Evolutionary conservation across 53 echinoderm and acorn worm genomes (phyloP).

Genomic region (Crossaster papposus): DNA sequence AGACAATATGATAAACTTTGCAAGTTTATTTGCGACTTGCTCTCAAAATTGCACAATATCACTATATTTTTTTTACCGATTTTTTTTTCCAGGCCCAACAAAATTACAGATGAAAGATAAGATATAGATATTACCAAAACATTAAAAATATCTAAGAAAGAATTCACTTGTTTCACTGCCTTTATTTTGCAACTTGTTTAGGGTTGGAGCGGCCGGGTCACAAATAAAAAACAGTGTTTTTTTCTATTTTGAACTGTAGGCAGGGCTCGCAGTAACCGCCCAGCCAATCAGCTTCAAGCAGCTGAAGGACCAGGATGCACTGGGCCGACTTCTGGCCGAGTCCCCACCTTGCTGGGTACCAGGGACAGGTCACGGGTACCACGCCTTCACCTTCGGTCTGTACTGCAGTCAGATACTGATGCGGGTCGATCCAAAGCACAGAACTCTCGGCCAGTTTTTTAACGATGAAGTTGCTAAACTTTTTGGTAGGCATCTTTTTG

Average conservation of each 20-base stretch:
- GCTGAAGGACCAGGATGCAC: constrained; percentile 64
- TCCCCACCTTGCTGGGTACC: constrained; percentile 66
- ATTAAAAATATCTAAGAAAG: too few species aligned
- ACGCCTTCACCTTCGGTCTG: constrained; percentile 70
- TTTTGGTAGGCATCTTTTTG: constrained; percentile 54
- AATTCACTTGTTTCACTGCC: too few species aligned
- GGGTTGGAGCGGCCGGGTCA: too few species aligned
- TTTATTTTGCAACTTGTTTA: too few species aligned
- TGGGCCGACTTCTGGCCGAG: constrained; percentile 63
- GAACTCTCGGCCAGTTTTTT: constrained; percentile 77
- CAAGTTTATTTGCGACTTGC: too few species aligned
- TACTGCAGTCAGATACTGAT: constrained; percentile 69
- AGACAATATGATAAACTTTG: too few species aligned
- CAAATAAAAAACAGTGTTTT: not conserved
- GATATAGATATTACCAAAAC: too few species aligned
- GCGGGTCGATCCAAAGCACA: constrained; percentile 60
- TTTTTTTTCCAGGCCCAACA: too few species aligned
- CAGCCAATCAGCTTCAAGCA: constrained; percentile 57
- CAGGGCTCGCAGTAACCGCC: constrained; percentile 64
- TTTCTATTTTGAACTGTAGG: constrained; percentile 34
- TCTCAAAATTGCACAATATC: too few species aligned
- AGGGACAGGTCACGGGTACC: constrained; percentile 71
- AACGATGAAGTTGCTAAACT: constrained; percentile 70
- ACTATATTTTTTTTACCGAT: too few species aligned
- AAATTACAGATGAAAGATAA: too few species aligned